Evolutionary conservation across 1,140 invertebrate species (phyloP), one percentile per base, ranked within the genome.

Genomic region (Anagrus nilaparvatae): DNA sequence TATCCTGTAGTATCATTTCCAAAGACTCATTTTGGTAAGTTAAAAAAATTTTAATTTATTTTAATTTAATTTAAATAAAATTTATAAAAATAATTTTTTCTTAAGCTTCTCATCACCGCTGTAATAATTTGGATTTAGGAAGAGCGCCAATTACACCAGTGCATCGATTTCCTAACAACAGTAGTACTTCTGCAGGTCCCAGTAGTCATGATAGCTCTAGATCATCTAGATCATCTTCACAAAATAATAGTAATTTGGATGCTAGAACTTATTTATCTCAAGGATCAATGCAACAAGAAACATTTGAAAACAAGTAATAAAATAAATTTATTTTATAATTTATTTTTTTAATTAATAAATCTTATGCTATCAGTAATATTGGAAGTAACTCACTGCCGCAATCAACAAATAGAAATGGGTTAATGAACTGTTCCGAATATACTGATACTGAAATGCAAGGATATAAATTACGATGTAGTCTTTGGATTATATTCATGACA

Each of bases 401-500:
- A 13, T 28, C 53, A 28, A 50, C 51, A 41, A 64, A 53, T 29
- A 53, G 56, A 44, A n/a, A n/a, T n/a, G 49, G 68, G 10, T 45
- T 64, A 28, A 33, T 63, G 18, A 55, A 60, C 33, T 60, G 63
- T 36, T 58, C 60, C 4, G 58, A 64, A 34, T 58, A 61, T 16
- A 56, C 49, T 18, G 52, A 61, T 36, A 51, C 59, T 7, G 59
- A 61, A 38, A 44, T 61, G 37, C 52, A 55, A 9, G 56, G 52
- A 3, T 60, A 54, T 20, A 56, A 53, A 51, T 43, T 65, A 24
- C 51, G 63, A 51, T 80, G 75, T 53, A 77, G 76, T 16, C 74
- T 81, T 65, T 77, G 77, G 54, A 77, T 77, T 25, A 78, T 76
- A 1, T 73, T 81, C 47, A 72, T 76, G 10, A 52, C 82, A 14